These are phyloP conservation scores for Catonia carolina DNA, from an alignment of 2,888 invertebrate species.

Conservation along the genomic window DNA sequence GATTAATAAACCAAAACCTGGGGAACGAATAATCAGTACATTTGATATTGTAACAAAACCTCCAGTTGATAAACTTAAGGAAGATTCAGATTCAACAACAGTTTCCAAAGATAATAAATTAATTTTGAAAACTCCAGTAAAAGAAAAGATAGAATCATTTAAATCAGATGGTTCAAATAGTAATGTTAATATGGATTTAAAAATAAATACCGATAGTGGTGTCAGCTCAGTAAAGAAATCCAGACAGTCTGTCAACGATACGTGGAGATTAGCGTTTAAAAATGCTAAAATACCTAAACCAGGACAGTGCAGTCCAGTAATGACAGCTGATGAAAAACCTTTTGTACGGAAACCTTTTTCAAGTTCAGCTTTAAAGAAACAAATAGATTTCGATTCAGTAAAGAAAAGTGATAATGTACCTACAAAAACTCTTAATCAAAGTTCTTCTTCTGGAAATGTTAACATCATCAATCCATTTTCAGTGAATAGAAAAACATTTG, in stretches of 20 bases:
- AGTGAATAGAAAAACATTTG: background rate
- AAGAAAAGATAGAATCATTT: constrained; percentile 7
- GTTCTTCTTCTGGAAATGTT: background rate
- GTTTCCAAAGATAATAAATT: background rate
- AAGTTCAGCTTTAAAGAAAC: constrained; percentile 17
- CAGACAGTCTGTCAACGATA: constrained; percentile 30
- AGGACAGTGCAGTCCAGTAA: constrained; percentile 28
- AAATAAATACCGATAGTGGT: background rate
- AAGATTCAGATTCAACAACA: background rate
- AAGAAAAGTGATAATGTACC: background rate
- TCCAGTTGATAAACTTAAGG: too few relatives aligned
- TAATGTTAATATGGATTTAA: background rate
- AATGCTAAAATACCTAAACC: constrained; percentile 34
- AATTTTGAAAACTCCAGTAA: background rate
- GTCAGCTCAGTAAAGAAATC: constrained; percentile 12
- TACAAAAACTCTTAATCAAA: constrained; percentile 4
- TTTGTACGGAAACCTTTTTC: constrained; percentile 28
- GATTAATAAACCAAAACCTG: too few relatives aligned
- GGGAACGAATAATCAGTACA: too few relatives aligned
- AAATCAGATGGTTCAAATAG: background rate
- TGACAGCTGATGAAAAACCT: constrained; percentile 27
- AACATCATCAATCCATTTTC: background rate
- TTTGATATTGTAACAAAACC: too few relatives aligned
- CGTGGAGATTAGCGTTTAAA: constrained; percentile 35
- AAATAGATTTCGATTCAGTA: background rate